Percentiles rank a stretch among this genome's conserved stretches.
Conservation (phyloP, 2,113 vertebrate species). For the Syrrhaptes paradoxus region DNA sequence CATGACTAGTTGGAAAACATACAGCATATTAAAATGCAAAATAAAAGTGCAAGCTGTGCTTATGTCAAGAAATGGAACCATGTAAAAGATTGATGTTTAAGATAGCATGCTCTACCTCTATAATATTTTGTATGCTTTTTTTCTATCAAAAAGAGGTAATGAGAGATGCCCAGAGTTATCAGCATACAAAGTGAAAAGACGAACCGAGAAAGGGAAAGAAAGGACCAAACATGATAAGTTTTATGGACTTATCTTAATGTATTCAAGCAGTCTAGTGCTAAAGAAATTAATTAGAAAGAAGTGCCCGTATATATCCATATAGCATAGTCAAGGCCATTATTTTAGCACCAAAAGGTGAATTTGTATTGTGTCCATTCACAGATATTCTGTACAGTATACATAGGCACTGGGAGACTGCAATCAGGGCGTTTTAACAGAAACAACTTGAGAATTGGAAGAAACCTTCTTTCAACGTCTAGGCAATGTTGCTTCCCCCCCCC, state of each 20-base stretch:
- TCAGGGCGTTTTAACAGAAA: not conserved
- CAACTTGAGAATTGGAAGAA: not conserved
- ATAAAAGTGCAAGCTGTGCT: conserved; percentile 59
- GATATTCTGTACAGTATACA: not conserved
- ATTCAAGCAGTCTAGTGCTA: not conserved
- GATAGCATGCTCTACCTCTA: not conserved
- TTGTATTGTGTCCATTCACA: not conserved
- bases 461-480: not conserved
- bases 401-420: not conserved
- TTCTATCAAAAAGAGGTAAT: not conserved
- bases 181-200: not conserved
- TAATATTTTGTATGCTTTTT: not conserved
- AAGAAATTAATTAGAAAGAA: not conserved
- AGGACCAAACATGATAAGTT: not conserved
- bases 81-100: conserved; percentile 34
- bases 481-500: not conserved
- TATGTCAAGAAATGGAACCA: conserved; percentile 36
- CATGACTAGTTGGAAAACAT: conserved; percentile 77
- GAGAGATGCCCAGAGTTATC: not conserved
- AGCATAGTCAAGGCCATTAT: not conserved
- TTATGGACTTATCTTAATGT: not conserved
- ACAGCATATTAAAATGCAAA: conserved; percentile 76
- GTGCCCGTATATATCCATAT: not conserved
- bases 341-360: not conserved
- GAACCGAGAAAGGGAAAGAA: not conserved